Base-by-base conservation (phyloP, 2,888 invertebrate genomes). In the Heliothis peltigera region DNA sequence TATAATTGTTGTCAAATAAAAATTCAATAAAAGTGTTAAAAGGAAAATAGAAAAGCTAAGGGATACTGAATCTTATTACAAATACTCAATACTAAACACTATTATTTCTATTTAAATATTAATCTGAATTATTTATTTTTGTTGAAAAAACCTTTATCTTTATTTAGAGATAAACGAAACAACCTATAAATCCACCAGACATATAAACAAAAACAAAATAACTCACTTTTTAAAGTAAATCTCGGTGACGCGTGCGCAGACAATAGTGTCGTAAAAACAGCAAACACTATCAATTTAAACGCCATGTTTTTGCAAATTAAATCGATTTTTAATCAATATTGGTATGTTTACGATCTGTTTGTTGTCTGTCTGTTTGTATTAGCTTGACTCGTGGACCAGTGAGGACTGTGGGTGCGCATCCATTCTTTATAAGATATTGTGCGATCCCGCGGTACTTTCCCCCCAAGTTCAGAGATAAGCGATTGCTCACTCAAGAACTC, bases 371-470 rank as follows among this genome's bases (percentile, higher is more conserved):
- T 60, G 10, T 69, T 57, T 49, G 35, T 66, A 12, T 47, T 49
- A 55, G 59, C 51, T 46, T 39, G 43, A 46, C 57, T 64, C n/a
- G 43, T 62, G 22, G 44, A 28, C 39, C 62, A 78, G 35, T 79
- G 69, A 62, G 58, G 17, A 42, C 56, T 51, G 42, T 28, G 39
- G 7, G 4, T 28, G 54, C 53, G 51, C 21, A 48, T 25, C 35
- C 49, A 47, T 49, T 62, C 42, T 69, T 66, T 77, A 71, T 66
- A 63, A 64, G 62, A 69, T 64, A 57, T 25, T 49, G 35, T 47
- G 51, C 49, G 48, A 51, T 39, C 47, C 52, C 22, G 44, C 72
- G 79, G 81, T 78, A 67, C 70, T 69, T 80, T 70, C 75, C 79
- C 79, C 22, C 43, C 51, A 64, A 47, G 60, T 47, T 57, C 44